Conservation (phyloP, 2,888 invertebrate species). For the Synergus umbraculus region DNA sequence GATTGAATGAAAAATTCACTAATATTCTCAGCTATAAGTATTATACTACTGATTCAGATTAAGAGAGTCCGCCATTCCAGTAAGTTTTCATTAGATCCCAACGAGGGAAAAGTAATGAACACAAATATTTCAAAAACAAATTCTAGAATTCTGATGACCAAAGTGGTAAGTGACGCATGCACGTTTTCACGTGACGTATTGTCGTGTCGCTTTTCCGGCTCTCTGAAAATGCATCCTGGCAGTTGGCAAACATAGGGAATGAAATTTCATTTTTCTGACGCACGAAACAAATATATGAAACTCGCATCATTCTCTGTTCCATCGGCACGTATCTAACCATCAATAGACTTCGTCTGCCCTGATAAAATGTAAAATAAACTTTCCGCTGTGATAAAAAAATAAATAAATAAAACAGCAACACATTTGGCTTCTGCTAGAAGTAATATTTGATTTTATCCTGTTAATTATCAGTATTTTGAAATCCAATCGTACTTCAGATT, state of each 20-base stretch:
- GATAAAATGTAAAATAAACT: slow-evolving; percentile 35
- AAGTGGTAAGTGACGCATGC: slow-evolving; percentile 50
- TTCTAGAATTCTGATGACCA: slow-evolving; percentile 52
- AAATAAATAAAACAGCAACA: neutral
- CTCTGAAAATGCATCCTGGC: slow-evolving; percentile 47
- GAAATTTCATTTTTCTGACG: slow-evolving; percentile 44
- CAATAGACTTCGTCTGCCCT: slow-evolving; percentile 24
- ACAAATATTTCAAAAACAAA: slow-evolving; percentile 53
- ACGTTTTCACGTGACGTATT: slow-evolving; percentile 46
- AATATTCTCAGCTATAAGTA: too few relatives aligned
- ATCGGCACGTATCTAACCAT: slow-evolving; percentile 33
- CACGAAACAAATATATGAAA: slow-evolving; percentile 34
- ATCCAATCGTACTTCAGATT: neutral
- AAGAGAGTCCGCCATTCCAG: neutral
- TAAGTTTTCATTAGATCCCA: neutral
- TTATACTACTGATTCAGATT: too few relatives aligned
- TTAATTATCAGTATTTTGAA: neutral
- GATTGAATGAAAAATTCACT: neutral
- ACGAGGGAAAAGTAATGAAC: slow-evolving; percentile 3
- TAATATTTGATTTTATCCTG: neutral
- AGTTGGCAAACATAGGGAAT: slow-evolving; percentile 47
- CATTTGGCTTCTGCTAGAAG: neutral
- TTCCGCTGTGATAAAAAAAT: neutral
- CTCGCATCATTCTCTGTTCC: slow-evolving; percentile 38
- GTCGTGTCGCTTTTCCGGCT: slow-evolving; percentile 29